phyloP scores from a whole-genome alignment of 2,888 invertebrate genomes.

The Phania funesta region DNA sequence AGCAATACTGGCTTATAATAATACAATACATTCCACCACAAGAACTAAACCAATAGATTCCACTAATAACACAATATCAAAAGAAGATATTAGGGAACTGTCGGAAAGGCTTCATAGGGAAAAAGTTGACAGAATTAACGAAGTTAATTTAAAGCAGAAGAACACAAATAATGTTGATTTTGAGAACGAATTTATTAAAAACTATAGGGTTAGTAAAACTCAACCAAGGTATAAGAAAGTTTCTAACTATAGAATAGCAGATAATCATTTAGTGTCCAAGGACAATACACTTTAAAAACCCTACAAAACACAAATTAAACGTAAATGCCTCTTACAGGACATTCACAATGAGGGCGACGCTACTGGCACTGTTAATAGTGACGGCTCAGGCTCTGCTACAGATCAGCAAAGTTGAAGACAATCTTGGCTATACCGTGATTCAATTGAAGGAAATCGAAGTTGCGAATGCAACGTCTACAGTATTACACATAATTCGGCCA shows the following conservation, averaged over 20 bases:
- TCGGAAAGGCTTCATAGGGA: neutral
- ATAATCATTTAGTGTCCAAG: constrained; percentile 13
- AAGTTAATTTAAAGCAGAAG: neutral
- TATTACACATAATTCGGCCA: neutral
- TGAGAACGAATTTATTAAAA: constrained; percentile 2
- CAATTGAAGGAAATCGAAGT: neutral
- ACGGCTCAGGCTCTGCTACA: neutral
- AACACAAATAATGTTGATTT: neutral
- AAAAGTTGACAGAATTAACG: neutral
- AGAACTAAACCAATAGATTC: constrained; percentile 19
- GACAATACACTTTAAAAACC: constrained; percentile 32
- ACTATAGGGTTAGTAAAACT: constrained; percentile 19
- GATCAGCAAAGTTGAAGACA: neutral
- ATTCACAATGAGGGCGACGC: neutral
- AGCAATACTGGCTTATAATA: too few relatives aligned
- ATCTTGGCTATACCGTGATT: neutral
- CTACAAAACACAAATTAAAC: neutral
- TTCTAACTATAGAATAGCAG: neutral
- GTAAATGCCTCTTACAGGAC: neutral
- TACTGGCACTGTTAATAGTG: neutral
- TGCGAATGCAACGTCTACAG: neutral
- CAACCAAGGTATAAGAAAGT: constrained; percentile 35
- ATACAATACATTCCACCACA: constrained; percentile 16
- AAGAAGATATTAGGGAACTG: neutral
- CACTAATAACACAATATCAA: constrained; percentile 5